Conservation (phyloP, 1,140 invertebrate species). For the Marisa cornuarietis region DNA sequence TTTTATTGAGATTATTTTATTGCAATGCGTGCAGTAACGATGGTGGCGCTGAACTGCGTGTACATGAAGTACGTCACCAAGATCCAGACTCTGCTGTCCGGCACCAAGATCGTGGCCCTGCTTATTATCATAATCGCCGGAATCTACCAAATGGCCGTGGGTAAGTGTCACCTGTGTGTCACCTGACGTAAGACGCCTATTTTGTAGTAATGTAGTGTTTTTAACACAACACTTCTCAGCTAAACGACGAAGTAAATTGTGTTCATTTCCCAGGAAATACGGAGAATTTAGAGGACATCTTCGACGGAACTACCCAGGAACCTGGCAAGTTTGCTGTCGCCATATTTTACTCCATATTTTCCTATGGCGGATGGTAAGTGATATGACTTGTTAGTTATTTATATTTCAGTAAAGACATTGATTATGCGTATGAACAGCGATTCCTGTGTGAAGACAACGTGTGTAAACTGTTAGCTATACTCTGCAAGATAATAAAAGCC, state of each 20-base stretch:
- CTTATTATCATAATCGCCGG: slow-evolving; percentile 84
- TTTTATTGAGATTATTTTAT: neutral
- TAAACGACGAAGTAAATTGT: neutral
- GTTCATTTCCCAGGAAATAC: slow-evolving; percentile 76
- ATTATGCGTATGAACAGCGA: too few relatives aligned
- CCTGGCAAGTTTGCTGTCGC: slow-evolving; percentile 91
- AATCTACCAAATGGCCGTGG: slow-evolving; percentile 65
- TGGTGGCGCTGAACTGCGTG: slow-evolving; percentile 89
- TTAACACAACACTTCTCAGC: too few relatives aligned
- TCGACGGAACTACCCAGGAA: slow-evolving; percentile 86
- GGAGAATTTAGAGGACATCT: slow-evolving; percentile 84
- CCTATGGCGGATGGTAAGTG: slow-evolving; percentile 94
- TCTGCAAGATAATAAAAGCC: too few relatives aligned
- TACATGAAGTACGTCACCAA: slow-evolving; percentile 86
- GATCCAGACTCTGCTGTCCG: slow-evolving; percentile 90
- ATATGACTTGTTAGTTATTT: neutral
- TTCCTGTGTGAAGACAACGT: too few relatives aligned
- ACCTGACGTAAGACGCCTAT: too few relatives aligned
- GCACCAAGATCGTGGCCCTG: slow-evolving; percentile 86
- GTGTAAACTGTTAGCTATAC: too few relatives aligned
- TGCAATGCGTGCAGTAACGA: slow-evolving; percentile 42
- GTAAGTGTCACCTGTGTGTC: slow-evolving; percentile 26
- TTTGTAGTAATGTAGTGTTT: too few relatives aligned
- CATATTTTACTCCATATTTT: slow-evolving; percentile 97
- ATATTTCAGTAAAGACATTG: too few relatives aligned